Percentiles rank a stretch among this genome's conserved stretches.
Conservation (phyloP, 2,888 invertebrate species). For the Drosophila paramelanica region DNA sequence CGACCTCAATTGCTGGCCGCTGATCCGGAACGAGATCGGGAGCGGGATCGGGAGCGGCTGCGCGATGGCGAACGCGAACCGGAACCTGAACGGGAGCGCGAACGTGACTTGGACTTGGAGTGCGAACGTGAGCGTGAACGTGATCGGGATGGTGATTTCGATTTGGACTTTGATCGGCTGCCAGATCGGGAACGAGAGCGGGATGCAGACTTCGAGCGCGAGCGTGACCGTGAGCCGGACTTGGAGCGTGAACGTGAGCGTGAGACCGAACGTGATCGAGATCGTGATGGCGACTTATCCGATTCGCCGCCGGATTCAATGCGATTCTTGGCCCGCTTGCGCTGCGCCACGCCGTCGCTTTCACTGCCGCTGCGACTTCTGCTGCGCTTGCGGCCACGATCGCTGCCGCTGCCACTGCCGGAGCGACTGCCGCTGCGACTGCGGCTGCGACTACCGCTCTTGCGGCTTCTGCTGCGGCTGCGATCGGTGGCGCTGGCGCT, state of each 20-base stretch:
- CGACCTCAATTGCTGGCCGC: constrained; percentile 60
- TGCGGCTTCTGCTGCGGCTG: constrained; percentile 28
- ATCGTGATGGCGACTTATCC: constrained; percentile 51
- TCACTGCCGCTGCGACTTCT: constrained; percentile 73
- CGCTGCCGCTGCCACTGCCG: constrained; percentile 77
- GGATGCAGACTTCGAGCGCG: constrained; percentile 65
- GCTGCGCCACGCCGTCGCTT: constrained; percentile 56
- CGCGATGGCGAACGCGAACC: constrained; percentile 67
- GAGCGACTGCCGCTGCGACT: constrained; percentile 64
- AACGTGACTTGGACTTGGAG: constrained; percentile 55
- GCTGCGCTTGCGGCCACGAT: constrained; percentile 66
- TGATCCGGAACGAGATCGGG: constrained; percentile 57
- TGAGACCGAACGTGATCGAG: constrained; percentile 30
- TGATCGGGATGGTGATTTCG: constrained; percentile 64
- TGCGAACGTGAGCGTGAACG: constrained; percentile 43
- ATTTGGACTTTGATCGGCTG: constrained; percentile 68
- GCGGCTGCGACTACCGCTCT: constrained; percentile 43
- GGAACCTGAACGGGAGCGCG: constrained; percentile 61
- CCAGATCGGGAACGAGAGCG: constrained; percentile 50
- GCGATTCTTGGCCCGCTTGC: constrained; percentile 64
- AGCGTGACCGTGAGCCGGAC: constrained; percentile 57
- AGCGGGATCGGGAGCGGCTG: constrained; percentile 38
- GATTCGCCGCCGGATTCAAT: constrained; percentile 78
- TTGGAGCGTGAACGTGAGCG: constrained; percentile 61
- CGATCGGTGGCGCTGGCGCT: constrained; percentile 13